These are phyloP conservation scores for Rostratula benghalensis DNA, from an alignment of 2,113 vertebrate genomes.

Conservation along the genomic window DNA sequence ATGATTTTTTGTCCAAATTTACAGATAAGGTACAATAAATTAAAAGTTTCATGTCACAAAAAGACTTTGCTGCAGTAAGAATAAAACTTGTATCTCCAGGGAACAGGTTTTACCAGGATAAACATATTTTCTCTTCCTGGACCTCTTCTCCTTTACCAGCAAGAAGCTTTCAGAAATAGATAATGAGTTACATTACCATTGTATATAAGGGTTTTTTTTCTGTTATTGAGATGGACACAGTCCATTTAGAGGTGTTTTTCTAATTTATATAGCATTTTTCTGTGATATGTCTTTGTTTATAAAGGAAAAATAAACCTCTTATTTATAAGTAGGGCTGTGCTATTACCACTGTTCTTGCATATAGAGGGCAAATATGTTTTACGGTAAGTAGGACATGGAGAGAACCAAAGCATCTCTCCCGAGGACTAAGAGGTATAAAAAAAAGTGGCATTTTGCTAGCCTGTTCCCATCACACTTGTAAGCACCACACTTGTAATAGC, in stretches of 20 bases:
- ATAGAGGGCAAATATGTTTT: not conserved
- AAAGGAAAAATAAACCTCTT: not conserved
- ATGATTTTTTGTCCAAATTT: not conserved
- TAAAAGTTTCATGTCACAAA: not conserved
- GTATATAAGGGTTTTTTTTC: not conserved
- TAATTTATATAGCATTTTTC: not conserved
- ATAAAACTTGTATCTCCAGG: not conserved
- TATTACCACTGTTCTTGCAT: not conserved
- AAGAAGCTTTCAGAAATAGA: not conserved
- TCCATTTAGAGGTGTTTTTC: not conserved
- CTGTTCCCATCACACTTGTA: not conserved
- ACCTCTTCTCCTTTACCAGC: not conserved
- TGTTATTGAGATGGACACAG: not conserved
- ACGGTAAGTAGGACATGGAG: not conserved
- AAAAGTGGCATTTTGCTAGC: not conserved
- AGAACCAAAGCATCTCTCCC: not conserved
- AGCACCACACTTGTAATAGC: not conserved
- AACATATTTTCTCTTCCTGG: not conserved
- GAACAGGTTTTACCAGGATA: not conserved
- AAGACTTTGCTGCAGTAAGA: not conserved
- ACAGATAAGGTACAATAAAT: not conserved
- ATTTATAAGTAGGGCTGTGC: rapidly evolving
- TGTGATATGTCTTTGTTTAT: not conserved
- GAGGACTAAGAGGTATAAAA: not conserved
- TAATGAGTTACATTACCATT: not conserved